phyloP scores from a whole-genome alignment of 1,140 invertebrate species.

The Procambarus virginalis region DNA sequence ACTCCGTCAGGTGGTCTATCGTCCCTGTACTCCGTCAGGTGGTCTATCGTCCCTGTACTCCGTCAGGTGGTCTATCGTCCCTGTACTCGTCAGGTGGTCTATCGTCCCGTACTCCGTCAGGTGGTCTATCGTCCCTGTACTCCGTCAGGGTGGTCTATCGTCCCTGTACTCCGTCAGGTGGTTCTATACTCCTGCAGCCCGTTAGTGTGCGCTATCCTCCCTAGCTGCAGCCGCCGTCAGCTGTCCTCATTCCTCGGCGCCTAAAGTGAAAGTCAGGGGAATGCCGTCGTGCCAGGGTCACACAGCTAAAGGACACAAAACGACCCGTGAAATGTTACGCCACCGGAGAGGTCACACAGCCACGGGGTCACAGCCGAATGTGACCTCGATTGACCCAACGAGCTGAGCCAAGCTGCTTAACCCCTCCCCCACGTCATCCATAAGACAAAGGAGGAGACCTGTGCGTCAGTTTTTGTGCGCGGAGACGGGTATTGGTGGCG shows the following conservation, averaged over 20 bases:
- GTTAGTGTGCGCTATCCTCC: background rate
- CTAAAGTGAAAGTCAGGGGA: constrained; percentile 2
- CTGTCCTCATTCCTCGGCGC: background rate
- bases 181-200: too few species aligned
- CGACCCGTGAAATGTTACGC: background rate
- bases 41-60: too few species aligned
- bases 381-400: background rate
- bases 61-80: too few species aligned
- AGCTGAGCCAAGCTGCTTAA: background rate
- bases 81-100: too few species aligned
- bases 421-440: background rate
- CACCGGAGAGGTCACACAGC: background rate
- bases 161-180: too few species aligned
- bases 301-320: background rate
- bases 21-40: too few species aligned
- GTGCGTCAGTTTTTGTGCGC: background rate
- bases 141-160: too few species aligned
- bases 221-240: background rate
- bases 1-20: too few species aligned
- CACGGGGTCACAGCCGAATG: background rate
- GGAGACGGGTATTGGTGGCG: background rate
- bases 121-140: too few species aligned
- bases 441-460: background rate
- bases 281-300: background rate
- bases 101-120: too few species aligned